These are phyloP conservation scores for Neoitamus cyanurus DNA, from an alignment of 2,888 invertebrate species.

Conservation along the genomic window DNA sequence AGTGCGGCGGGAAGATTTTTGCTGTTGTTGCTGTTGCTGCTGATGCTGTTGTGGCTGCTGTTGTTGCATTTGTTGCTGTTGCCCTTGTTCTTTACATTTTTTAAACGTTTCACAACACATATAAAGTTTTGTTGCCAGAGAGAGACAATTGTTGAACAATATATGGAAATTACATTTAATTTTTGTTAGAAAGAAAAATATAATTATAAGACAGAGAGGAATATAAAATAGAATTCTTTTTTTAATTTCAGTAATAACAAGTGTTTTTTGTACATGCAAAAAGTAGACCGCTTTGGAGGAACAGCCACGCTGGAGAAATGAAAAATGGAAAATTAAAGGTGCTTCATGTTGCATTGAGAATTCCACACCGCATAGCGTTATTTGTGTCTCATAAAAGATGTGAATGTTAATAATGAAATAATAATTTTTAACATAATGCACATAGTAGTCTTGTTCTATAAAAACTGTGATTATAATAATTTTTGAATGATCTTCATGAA, in stretches of 20 bases:
- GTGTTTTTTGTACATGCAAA: slow-evolving; percentile 31
- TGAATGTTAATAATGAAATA: no score
- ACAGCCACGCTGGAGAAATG: background rate
- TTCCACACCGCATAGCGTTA: background rate
- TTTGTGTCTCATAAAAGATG: background rate
- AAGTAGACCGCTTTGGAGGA: slow-evolving; percentile 26
- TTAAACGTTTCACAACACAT: slow-evolving; percentile 49
- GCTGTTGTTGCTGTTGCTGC: slow-evolving; percentile 59
- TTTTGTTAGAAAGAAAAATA: slow-evolving; percentile 8
- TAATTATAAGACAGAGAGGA: background rate
- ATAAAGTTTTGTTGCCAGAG: slow-evolving; percentile 14
- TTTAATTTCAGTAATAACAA: background rate
- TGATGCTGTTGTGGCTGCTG: slow-evolving; percentile 57
- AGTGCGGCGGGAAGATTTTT: slow-evolving; percentile 88
- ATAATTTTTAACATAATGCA: no score
- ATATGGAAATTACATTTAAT: slow-evolving; percentile 37
- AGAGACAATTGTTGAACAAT: slow-evolving; percentile 6
- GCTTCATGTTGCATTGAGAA: background rate
- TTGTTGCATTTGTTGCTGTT: slow-evolving; percentile 55
- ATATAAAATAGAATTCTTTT: background rate
- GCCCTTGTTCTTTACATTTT: slow-evolving; percentile 48
- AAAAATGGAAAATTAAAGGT: background rate
- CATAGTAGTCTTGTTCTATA: no score
- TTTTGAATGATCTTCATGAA: no score
- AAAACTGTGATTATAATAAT: no score